Evolutionary conservation across 2,888 invertebrate genomes (phyloP).

Genomic region (Crioceris asparagi): DNA sequence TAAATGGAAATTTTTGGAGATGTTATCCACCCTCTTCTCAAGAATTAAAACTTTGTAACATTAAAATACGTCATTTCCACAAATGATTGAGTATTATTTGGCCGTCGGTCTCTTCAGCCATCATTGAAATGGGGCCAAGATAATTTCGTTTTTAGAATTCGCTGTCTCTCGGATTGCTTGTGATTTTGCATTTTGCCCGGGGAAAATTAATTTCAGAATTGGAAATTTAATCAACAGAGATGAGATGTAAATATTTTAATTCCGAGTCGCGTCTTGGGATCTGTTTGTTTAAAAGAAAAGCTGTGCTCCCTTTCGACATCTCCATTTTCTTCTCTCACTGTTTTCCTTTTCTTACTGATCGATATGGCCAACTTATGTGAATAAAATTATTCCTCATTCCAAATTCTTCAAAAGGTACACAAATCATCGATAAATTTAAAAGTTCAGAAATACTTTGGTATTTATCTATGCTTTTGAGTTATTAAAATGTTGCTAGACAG

Average conservation of each 20-base stretch:
- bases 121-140: no score
- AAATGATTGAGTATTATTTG: slow-evolving; percentile 39
- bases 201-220: slow-evolving; percentile 37
- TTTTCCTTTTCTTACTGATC: no score
- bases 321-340: no score
- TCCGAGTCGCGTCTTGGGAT: slow-evolving; percentile 26
- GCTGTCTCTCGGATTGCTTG: slow-evolving; percentile 34
- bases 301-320: slow-evolving; percentile 10
- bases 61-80: slow-evolving; percentile 40
- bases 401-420: no score
- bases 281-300: slow-evolving; percentile 9
- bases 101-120: no score
- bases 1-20: slow-evolving; percentile 38
- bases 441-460: no score
- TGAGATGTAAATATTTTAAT: slow-evolving; percentile 37
- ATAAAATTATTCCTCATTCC: no score
- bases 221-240: slow-evolving; percentile 37
- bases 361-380: no score
- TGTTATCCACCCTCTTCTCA: slow-evolving; percentile 29
- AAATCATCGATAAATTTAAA: no score
- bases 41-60: slow-evolving; percentile 38
- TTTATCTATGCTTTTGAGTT: no score
- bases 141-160: slow-evolving; percentile 35
- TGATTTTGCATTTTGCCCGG: slow-evolving; percentile 36
- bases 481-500: no score